Base-by-base conservation (phyloP, 2,888 invertebrate genomes). In the Teleogryllus oceanicus region DNA sequence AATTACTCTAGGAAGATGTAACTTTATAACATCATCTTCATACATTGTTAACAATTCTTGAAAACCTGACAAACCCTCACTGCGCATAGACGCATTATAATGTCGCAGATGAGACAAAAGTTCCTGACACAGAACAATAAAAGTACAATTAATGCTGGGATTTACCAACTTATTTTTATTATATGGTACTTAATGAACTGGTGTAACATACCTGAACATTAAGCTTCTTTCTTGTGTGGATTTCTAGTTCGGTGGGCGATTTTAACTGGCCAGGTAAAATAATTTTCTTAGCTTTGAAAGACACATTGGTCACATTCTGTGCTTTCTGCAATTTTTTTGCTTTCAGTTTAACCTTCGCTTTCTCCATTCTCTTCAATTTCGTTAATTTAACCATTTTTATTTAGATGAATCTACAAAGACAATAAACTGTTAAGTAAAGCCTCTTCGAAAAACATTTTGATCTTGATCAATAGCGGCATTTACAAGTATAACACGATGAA, bases 261-360 rank as follows among this genome's bases (percentile, higher is more conserved):
- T 88, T 89, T 20, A 96, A 86, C 85, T 97, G 96, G 84, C 95
- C 93, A 75, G 90, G 91, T 74, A 98, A 90, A 2, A 95, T 89
- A 83, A 98, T 96, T 85, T 96, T 94, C 84, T 94, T 94, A 0
- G 96, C 91, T 90, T 96, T 96, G 85, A 98, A 97, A 84, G 93
- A 92, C 0, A 96, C 94, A 86, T 96, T 93, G 0, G 97, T 97
- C 8, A 95, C 92, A 90, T 97, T 98, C 79, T 93, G 91, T 11
- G 96, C 96, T 88, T 95, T 97, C 0, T 94, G 94, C 79, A 97
- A 87, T 84, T 92, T 91, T 86, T 93, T 91, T 81, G 93, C 93
- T 88, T 96, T 97, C 51, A 97, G 87, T 86, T 97, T 96, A 0
- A 94, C 93, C 89, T 97, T 98, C 0, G 94, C 91, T 85, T 95